Percentiles rank a stretch among this genome's conserved stretches.
These are phyloP conservation scores for Omphaloscelis lunosa DNA, from an alignment of 2,888 invertebrate species.

Conservation along the genomic window DNA sequence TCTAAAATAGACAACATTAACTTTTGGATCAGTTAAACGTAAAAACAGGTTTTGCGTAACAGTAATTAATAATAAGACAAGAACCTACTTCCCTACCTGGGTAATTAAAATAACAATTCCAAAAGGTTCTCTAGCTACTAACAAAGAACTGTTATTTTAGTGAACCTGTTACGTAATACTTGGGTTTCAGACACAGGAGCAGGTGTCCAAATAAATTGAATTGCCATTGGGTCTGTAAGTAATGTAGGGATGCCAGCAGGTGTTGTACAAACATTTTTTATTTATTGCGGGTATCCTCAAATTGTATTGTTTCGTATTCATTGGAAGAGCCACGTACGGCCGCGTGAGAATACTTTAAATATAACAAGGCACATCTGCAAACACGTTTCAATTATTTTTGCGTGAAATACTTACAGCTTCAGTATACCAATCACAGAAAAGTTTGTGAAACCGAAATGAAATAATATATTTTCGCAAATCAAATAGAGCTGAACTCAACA, in stretches of 20 bases:
- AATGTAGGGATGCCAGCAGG: slow-evolving; percentile 61
- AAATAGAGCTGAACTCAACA: slow-evolving; percentile 10
- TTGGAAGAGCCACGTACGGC: slow-evolving; percentile 27
- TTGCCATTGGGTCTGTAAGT: slow-evolving; percentile 65
- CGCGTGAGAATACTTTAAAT: slow-evolving; percentile 40
- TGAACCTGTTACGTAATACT: slow-evolving; percentile 46
- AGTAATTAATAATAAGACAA: not conserved
- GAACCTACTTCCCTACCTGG: not conserved
- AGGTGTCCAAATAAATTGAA: slow-evolving; percentile 74
- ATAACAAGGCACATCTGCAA: slow-evolving; percentile 43
- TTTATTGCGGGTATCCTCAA: slow-evolving; percentile 50
- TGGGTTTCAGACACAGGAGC: slow-evolving; percentile 50
- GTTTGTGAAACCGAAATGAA: slow-evolving; percentile 8
- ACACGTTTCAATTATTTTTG: slow-evolving; percentile 42
- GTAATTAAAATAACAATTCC: slow-evolving; percentile 10
- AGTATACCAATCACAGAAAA: slow-evolving; percentile 3
- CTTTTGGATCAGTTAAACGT: not conserved
- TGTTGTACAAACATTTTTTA: slow-evolving; percentile 58
- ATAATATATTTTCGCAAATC: slow-evolving; percentile 45
- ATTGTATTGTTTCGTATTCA: slow-evolving; percentile 57
- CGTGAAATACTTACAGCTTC: slow-evolving; percentile 14
- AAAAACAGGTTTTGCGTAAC: slow-evolving; percentile 6
- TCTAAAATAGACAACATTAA: not conserved
- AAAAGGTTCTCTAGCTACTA: not conserved
- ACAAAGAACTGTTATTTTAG: slow-evolving; percentile 35